Evolutionary conservation across 2,113 vertebrate genomes (phyloP), one percentile per base, ranked within the genome.

Genomic region (Sinocyclocheilus anophthalmus): DNA sequence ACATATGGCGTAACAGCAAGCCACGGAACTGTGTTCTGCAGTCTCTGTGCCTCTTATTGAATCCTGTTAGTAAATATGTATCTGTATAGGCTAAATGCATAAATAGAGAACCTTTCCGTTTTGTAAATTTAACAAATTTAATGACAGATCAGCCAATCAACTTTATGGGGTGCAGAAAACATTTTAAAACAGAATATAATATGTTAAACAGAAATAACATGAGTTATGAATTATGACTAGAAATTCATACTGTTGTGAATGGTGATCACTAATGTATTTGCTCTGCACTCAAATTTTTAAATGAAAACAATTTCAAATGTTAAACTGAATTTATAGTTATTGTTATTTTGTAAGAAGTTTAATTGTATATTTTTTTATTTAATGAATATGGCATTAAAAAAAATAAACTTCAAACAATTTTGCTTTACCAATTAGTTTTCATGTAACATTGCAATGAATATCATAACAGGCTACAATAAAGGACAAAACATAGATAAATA

Each of bases 381-480:
- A 39, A 39, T 39, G 8, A 70, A 70, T 70, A 20, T 22, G 22
- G 22, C 20, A 20, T 42, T 6, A 7, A 20, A 75, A 22, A 42
- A 13, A 22, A 45, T 45, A n/a, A n/a, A 11, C 18, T 42, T 75
- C 11, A 45, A 39, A 75, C 39, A 75, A 45, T 75, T 5, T 75
- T 24, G 39, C 33, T 45, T 24, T 75, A n/a, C 22, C 20, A 9
- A 33, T 22, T 48, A 61, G 0, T n/a, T 65, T 48, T 48, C 42
- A 24, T 22, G 6, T 61, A 61, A 67, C 37, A 30, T 67, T 67
- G 79, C 59, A 67, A 81, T 81, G 79, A 81, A 81, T 81, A 48
- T 45, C n/a, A n/a, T 61, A 48, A 48, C 59, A 67, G 57, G 22
- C 14, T 26, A 48, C 12, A 8, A 81, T 81, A 81, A 42, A 48